A percentile compares a stretch with the other conserved stretches of the same genome.
Conservation (phyloP, 2,797 vertebrate genomes). For the Schizopygopsis pylzovi region DNA sequence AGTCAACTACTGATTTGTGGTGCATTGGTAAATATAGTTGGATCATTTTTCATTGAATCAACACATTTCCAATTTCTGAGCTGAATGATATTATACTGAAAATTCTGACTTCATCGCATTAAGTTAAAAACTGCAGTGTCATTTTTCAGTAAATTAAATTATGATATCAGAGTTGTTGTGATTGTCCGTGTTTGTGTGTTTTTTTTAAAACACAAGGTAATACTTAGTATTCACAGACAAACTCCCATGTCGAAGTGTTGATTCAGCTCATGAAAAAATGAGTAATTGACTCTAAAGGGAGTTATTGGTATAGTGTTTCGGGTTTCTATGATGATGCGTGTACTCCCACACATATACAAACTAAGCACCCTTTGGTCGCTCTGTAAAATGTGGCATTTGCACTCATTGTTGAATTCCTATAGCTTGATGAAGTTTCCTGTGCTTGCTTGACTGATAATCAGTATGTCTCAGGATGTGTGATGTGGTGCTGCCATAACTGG, state of each 20-base stretch:
- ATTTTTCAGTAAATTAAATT: neutral
- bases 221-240: conserved; percentile 29
- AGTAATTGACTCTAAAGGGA: conserved; percentile 64
- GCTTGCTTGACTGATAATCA: conserved; percentile 61
- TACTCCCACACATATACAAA: conserved; percentile 47
- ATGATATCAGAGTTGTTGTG: neutral
- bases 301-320: conserved; percentile 57
- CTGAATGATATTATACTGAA: neutral
- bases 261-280: conserved; percentile 66
- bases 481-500: conserved; percentile 45
- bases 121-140: neutral
- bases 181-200: conserved; percentile 18
- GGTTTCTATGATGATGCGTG: conserved; percentile 46
- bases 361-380: conserved; percentile 47
- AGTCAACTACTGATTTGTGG: conserved; percentile 4
- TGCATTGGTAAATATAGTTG: neutral
- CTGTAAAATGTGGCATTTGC: conserved; percentile 63
- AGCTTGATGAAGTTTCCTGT: conserved; percentile 69
- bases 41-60: neutral
- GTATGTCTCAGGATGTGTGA: conserved; percentile 53
- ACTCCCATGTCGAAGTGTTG: conserved; percentile 59
- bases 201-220: conserved; percentile 25
- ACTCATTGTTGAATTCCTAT: conserved; percentile 62
- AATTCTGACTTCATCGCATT: neutral
- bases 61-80: neutral